phyloP scores from a whole-genome alignment of 2,797 vertebrate genomes.

The Threskiornis aethiopicus region DNA sequence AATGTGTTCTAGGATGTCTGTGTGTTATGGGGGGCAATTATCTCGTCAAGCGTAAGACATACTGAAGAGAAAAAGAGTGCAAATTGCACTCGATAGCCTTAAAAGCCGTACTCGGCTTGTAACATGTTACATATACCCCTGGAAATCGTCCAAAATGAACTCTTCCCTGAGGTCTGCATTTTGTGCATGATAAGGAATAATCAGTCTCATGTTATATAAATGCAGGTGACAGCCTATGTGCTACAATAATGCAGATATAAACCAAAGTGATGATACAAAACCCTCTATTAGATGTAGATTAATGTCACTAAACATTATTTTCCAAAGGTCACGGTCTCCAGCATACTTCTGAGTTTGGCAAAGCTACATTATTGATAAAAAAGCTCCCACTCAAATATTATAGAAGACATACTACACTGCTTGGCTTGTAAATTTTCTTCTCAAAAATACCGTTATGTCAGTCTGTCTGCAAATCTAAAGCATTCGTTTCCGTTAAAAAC shows the following conservation, averaged over 20 bases:
- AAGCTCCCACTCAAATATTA: conserved; percentile 39
- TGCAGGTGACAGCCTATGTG: conserved; percentile 48
- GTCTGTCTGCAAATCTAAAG: conserved; percentile 10
- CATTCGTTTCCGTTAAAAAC: not conserved
- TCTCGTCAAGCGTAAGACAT: conserved; percentile 22
- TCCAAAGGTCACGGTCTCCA: conserved; percentile 16
- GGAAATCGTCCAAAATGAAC: conserved; percentile 54
- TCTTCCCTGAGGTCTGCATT: conserved; percentile 36
- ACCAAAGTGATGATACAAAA: conserved; percentile 19
- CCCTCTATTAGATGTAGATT: conserved; percentile 43
- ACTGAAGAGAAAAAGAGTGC: conserved; percentile 38
- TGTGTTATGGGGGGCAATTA: conserved; percentile 38
- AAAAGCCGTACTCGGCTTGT: conserved; percentile 32
- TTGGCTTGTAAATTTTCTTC: not conserved
- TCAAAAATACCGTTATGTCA: not conserved
- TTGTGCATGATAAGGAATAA: conserved; percentile 58
- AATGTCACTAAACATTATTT: conserved; percentile 55
- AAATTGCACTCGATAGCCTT: conserved; percentile 52
- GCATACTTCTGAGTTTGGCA: conserved; percentile 22
- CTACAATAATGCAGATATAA: conserved; percentile 51
- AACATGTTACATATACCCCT: conserved; percentile 3
- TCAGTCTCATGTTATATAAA: conserved; percentile 59
- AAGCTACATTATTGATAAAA: conserved; percentile 62
- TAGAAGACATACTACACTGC: not conserved
- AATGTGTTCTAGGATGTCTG: conserved; percentile 36